A percentile compares a stretch with the other conserved stretches of the same genome.
These are phyloP conservation scores for Platichthys flesus DNA, from an alignment of 2,113 vertebrate genomes.

Conservation along the genomic window DNA sequence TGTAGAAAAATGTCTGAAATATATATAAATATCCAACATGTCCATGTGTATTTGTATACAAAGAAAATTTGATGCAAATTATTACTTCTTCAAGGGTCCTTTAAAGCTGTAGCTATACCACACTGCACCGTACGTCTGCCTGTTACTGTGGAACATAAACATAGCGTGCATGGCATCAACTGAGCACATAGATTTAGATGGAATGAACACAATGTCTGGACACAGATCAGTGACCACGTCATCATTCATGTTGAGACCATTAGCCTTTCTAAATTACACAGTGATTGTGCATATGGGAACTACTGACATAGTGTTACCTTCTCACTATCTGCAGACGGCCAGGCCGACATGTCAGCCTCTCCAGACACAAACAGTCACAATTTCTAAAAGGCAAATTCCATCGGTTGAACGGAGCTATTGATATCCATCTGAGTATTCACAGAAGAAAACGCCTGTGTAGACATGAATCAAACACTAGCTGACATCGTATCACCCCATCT, in stretches of 20 bases:
- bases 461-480: slow-evolving; percentile 60
- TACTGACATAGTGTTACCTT: slow-evolving; percentile 38
- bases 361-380: not conserved
- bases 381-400: no score
- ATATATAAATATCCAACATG: slow-evolving; percentile 77
- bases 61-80: slow-evolving; percentile 83
- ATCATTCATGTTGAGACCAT: slow-evolving; percentile 39
- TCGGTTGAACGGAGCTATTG: slow-evolving; percentile 62
- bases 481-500: slow-evolving; percentile 53
- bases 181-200: slow-evolving; percentile 45
- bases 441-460: slow-evolving; percentile 54
- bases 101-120: slow-evolving; percentile 71
- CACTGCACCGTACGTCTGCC: slow-evolving; percentile 36
- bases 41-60: slow-evolving; percentile 75
- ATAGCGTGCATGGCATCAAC: slow-evolving; percentile 52
- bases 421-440: slow-evolving; percentile 65
- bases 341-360: slow-evolving; percentile 38
- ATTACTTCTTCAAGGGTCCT: slow-evolving; percentile 68
- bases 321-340: slow-evolving; percentile 59
- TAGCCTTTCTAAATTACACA: slow-evolving; percentile 35
- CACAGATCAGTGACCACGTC: slow-evolving; percentile 58
- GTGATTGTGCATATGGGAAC: slow-evolving; percentile 44
- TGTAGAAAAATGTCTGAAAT: slow-evolving; percentile 82
- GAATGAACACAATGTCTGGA: slow-evolving; percentile 55
- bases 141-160: slow-evolving; percentile 31